Conservation (phyloP, 2,888 invertebrate genomes). For the Lithophane socia region DNA sequence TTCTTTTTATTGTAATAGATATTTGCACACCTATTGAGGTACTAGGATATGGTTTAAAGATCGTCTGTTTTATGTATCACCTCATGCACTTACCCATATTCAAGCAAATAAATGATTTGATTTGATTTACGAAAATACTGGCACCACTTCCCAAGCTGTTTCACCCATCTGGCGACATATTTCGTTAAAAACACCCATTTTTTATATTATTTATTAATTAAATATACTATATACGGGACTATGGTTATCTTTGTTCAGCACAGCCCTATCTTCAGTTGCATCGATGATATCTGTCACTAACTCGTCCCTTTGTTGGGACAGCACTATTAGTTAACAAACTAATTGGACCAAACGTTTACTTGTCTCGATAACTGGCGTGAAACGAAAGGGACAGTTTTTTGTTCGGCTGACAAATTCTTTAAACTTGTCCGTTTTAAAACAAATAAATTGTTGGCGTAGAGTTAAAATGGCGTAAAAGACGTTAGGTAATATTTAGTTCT, state of each 20-base stretch:
- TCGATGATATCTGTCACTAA: slow-evolving; percentile 61
- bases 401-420: slow-evolving; percentile 36
- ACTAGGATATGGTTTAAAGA: too few relatives aligned
- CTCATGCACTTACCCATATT: too few relatives aligned
- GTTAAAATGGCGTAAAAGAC: slow-evolving; percentile 16
- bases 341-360: slow-evolving; percentile 74
- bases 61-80: too few relatives aligned
- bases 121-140: background rate
- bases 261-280: slow-evolving; percentile 52
- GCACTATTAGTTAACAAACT: slow-evolving; percentile 82
- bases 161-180: background rate
- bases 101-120: too few relatives aligned
- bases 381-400: slow-evolving; percentile 57
- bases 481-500: background rate
- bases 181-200: too few relatives aligned
- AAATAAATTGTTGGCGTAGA: slow-evolving; percentile 38
- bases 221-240: too few relatives aligned
- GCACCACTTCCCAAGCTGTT: background rate
- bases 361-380: slow-evolving; percentile 39
- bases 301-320: slow-evolving; percentile 71
- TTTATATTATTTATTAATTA: too few relatives aligned
- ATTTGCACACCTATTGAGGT: too few relatives aligned
- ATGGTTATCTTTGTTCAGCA: background rate
- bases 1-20: too few relatives aligned
- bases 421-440: slow-evolving; percentile 32